A percentile compares a stretch with the other conserved stretches of the same genome.
phyloP scores from a whole-genome alignment of 1,140 invertebrate genomes.

The Hyphantria cunea region DNA sequence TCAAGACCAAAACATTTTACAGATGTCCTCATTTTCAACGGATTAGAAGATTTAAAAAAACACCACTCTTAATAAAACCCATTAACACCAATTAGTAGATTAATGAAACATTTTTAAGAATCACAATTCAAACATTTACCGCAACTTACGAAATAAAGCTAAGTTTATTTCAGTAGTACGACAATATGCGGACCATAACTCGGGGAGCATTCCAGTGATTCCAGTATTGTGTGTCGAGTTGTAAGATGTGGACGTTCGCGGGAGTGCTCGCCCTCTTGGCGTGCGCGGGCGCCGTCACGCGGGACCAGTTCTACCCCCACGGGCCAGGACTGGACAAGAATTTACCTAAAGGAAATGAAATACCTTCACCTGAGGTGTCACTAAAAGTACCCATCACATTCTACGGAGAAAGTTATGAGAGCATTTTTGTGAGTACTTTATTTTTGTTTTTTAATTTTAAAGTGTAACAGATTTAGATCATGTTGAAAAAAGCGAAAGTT shows the following conservation, averaged over 20 bases:
- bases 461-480: no score
- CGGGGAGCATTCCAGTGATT: slow-evolving; percentile 18
- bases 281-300: slow-evolving; percentile 53
- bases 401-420: slow-evolving; percentile 86
- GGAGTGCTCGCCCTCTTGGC: slow-evolving; percentile 47
- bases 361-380: slow-evolving; percentile 74
- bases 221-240: slow-evolving; percentile 29
- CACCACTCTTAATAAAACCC: neutral
- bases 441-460: slow-evolving; percentile 2
- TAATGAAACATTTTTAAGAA: slow-evolving; percentile 9
- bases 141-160: slow-evolving; percentile 31
- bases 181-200: slow-evolving; percentile 23
- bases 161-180: slow-evolving; percentile 28
- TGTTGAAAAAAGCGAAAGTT: no score
- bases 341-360: slow-evolving; percentile 71
- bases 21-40: no score
- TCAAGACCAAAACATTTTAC: no score
- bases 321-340: slow-evolving; percentile 63
- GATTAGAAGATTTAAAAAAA: neutral
- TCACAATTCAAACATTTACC: slow-evolving; percentile 9
- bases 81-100: slow-evolving; percentile 7
- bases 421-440: slow-evolving; percentile 88
- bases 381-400: slow-evolving; percentile 85
- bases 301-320: slow-evolving; percentile 71
- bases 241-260: slow-evolving; percentile 67